Conservation (phyloP, 2,888 invertebrate species). For the Acrobasis suavella region DNA sequence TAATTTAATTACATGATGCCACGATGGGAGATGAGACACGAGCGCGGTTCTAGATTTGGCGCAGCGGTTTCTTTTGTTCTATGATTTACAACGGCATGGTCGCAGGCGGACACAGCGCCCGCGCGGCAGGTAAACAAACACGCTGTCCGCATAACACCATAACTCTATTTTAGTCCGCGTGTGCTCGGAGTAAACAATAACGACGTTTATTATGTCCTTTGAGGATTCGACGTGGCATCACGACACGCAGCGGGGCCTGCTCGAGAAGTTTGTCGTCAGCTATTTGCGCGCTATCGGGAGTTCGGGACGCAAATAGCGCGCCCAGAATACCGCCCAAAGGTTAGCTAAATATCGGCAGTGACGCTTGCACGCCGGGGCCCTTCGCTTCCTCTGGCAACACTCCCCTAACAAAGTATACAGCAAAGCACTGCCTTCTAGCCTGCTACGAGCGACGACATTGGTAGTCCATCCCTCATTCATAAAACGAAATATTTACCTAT, state of each 20-base stretch:
- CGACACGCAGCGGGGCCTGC: neutral
- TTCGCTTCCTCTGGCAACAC: neutral
- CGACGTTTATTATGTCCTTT: slow-evolving; percentile 4
- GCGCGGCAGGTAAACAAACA: slow-evolving; percentile 17
- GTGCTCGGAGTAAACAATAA: slow-evolving; percentile 3
- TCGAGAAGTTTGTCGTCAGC: neutral
- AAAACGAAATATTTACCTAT: too few species aligned
- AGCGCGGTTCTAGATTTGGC: slow-evolving; percentile 5
- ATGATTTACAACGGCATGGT: neutral
- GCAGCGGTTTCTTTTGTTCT: slow-evolving; percentile 1
- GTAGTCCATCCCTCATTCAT: too few species aligned
- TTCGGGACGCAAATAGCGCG: slow-evolving; percentile 55
- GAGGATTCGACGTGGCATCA: slow-evolving; percentile 5
- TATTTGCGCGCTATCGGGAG: slow-evolving; percentile 38
- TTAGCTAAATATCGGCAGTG: slow-evolving; percentile 39
- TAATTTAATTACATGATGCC: slow-evolving; percentile 2
- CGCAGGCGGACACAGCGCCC: slow-evolving; percentile 8
- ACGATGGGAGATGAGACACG: neutral
- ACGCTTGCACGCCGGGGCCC: neutral
- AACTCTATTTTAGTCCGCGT: slow-evolving; percentile 17
- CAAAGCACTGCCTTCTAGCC: too few species aligned
- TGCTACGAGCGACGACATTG: too few species aligned
- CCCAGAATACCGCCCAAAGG: slow-evolving; percentile 63
- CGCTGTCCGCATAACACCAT: neutral
- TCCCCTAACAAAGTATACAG: too few species aligned